Base-by-base conservation (phyloP, 2,113 vertebrate species). In the Peromyscus leucopus region DNA sequence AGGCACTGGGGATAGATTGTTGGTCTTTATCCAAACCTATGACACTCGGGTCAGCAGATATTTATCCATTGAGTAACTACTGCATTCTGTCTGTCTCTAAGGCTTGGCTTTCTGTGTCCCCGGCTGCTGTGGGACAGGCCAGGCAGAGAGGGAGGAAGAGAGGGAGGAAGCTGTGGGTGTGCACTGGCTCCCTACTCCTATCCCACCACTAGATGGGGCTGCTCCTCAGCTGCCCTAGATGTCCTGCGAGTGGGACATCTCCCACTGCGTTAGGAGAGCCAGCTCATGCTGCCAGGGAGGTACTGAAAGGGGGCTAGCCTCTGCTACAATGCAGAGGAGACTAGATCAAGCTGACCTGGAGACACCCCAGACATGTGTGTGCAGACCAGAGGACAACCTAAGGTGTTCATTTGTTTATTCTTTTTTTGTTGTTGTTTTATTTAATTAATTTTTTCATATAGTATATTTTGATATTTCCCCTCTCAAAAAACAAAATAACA, bases 121-220 rank as follows among this genome's bases (percentile, higher is more conserved):
- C 8, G 21, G 39, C 16, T 36, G 48, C 9, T 9, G 55, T 65
- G 61, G 59, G 39, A 42, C 57, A 42, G n/a, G 28, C 17, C 67
- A 55, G 51, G 28, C 4, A 0, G 13, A 48, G 24, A 69, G 5
- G 17, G n/a, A 42, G 5, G 12, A 1, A 0, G 13, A 48, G 24
- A 69, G 5, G 17, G n/a, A 42, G 5, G 12, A 1, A 17, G 26
- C 10, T 65, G 48, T 31, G 16, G 17, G 26, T 15, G 61, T 0
- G 17, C 57, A 13, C 11, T 26, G 11, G 0, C 11, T 9, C 2
- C 0, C 28, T 94, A 55, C 33, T 42, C 15, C 2, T 5, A 0
- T 76, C 31, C 36, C 2, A 46, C 89, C 93, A 80, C 93, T 65
- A 97, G 96, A 46, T 91, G 97, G 96, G 2, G 95, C 61, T 96